Percentiles rank a stretch among this genome's conserved stretches.
Evolutionary conservation across 1,140 invertebrate species (phyloP).

Genomic region (Microplitis mediator): DNA sequence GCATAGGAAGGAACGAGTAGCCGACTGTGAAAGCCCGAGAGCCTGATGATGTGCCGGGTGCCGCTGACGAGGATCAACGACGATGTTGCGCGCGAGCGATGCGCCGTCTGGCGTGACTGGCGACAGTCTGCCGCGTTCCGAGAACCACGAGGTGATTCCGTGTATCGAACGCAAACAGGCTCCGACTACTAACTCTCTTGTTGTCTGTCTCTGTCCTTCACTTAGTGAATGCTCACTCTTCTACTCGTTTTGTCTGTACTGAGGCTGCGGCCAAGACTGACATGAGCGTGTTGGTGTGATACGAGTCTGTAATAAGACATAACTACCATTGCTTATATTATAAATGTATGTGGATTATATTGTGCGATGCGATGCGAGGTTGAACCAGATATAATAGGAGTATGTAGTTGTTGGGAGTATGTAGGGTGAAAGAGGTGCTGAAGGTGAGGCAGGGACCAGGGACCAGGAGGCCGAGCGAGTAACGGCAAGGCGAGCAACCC

Average conservation of each 20-base stretch:
- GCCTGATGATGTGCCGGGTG: constrained; percentile 37
- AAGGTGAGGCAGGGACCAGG: constrained; percentile 27
- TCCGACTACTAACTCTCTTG: constrained; percentile 32
- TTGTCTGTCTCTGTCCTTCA: constrained; percentile 13
- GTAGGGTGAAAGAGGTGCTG: constrained; percentile 18
- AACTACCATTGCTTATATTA: no score
- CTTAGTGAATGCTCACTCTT: not conserved
- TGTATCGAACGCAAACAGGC: constrained; percentile 56
- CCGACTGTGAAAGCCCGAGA: constrained; percentile 29
- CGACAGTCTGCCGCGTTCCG: constrained; percentile 61
- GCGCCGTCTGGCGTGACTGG: constrained; percentile 60
- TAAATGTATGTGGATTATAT: no score
- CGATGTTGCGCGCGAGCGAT: constrained; percentile 47
- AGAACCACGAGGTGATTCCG: constrained; percentile 61
- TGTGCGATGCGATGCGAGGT: no score
- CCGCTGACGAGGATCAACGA: constrained; percentile 24
- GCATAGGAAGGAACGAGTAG: not conserved
- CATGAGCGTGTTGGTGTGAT: no score
- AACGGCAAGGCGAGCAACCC: not conserved
- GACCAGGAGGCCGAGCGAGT: not conserved
- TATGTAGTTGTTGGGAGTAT: not conserved
- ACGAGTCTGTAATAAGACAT: no score
- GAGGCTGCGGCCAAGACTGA: not conserved
- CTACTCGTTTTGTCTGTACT: not conserved
- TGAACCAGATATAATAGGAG: not conserved